These are phyloP conservation scores for Brachionus plicatilis DNA, from an alignment of 1,140 invertebrate genomes.

Conservation along the genomic window DNA sequence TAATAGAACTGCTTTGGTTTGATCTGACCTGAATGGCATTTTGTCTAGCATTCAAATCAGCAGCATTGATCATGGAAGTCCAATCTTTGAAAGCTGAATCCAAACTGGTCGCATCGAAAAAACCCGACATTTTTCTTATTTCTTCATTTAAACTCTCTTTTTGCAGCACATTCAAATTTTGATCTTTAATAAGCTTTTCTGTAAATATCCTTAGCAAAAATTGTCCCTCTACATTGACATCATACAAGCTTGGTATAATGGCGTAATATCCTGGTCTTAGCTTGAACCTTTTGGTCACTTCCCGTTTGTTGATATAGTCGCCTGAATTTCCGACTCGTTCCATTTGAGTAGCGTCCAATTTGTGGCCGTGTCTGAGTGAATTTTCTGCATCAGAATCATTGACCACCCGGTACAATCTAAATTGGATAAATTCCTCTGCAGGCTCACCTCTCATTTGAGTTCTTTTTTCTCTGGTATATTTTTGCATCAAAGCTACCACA, in stretches of 20 bases:
- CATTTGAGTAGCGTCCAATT: slow-evolving; percentile 3
- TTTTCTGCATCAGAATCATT: neutral
- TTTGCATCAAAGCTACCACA: slow-evolving; percentile 30
- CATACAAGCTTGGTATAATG: slow-evolving; percentile 63
- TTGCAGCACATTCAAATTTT: slow-evolving; percentile 9
- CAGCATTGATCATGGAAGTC: neutral
- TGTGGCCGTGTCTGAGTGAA: neutral
- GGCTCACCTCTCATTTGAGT: neutral
- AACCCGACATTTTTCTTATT: neutral
- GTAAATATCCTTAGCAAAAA: slow-evolving; percentile 63
- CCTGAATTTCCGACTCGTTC: slow-evolving; percentile 46
- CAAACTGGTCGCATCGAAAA: neutral
- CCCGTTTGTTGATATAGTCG: slow-evolving; percentile 51
- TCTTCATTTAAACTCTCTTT: neutral
- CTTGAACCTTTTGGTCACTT: slow-evolving; percentile 52
- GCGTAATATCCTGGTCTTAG: slow-evolving; percentile 60
- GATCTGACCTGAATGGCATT: neutral
- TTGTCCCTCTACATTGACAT: slow-evolving; percentile 59
- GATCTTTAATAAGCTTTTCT: slow-evolving; percentile 43
- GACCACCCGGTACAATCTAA: slow-evolving; percentile 19
- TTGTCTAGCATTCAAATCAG: neutral
- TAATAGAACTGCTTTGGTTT: neutral
- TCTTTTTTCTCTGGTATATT: slow-evolving; percentile 37
- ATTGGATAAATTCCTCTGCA: slow-evolving; percentile 39
- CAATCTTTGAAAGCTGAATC: neutral